Evolutionary conservation across 2,888 invertebrate genomes (phyloP), one percentile per base, ranked within the genome.

Genomic region (Rhimphoctona megacephalus): DNA sequence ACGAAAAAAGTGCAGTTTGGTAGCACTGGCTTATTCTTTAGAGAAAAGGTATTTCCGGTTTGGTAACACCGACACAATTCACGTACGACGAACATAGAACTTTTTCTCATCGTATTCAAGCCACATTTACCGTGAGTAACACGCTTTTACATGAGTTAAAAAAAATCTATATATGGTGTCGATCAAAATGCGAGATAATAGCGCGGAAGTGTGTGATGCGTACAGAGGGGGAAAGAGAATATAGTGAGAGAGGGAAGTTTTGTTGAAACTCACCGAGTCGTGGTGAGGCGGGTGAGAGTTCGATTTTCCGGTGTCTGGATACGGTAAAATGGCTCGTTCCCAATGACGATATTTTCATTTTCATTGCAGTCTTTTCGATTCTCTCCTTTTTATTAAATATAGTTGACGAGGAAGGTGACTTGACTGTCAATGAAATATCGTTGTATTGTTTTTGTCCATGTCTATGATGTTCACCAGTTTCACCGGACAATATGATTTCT

Each of bases 241-340:
- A 8, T 66, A 49, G 19, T 8, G 30, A 66, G 33, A 49, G 64
- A 19, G 33, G 19, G 30, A 25, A 70, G 30, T 70, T 76, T 69
- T 46, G 54, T 82, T 46, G 30, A 25, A 81, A 89, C 90, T 90
- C 83, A 91, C 91, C 89, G 85, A 89, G 80, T 87, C 85, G 88
- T 49, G 87, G 76, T n/a, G 90, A 87, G 11, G 94, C 93, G 33
- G 96, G 95, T 77, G 95, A 95, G 84, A 96, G 94, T 90, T 96
- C 96, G 88, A 96, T 96, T 93, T 96, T 96, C 89, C 95, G 94
- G 93, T 96, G 96, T 90, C 95, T 95, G 85, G 96, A 95, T 86
- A 96, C 92, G 61, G 96, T 96, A 93, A 96, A 96, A 74, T 88
- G 81, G 66, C 79, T 85, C 64, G 80, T 49, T 66, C 87, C 85